Evolutionary conservation across 2,888 invertebrate species (phyloP).

Genomic region (Dasysyrphus tricinctus): DNA sequence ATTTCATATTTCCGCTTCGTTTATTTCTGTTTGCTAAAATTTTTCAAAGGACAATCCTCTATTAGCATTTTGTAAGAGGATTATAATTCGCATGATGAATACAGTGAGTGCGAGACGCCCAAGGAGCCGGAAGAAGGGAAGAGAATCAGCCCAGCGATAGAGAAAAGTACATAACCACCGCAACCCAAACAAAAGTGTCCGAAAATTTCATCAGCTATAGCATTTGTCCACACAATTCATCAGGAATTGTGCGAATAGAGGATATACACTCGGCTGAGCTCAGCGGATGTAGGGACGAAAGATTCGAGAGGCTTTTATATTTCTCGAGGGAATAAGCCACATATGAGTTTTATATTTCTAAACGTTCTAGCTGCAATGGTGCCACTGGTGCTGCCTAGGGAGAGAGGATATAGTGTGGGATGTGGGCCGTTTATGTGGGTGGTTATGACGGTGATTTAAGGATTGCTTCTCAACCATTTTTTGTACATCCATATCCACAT

Average conservation of each 20-base stretch:
- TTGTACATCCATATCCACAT: slow-evolving; percentile 15
- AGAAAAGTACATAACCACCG: slow-evolving; percentile 21
- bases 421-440: background rate
- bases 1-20: slow-evolving; percentile 69
- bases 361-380: slow-evolving; percentile 23
- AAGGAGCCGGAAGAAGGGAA: background rate
- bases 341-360: slow-evolving; percentile 53
- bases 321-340: slow-evolving; percentile 52
- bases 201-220: slow-evolving; percentile 56
- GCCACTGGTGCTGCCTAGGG: background rate
- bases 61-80: slow-evolving; percentile 73
- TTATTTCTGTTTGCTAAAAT: slow-evolving; percentile 65
- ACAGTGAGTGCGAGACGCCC: background rate
- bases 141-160: background rate
- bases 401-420: background rate
- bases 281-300: slow-evolving; percentile 51
- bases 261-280: slow-evolving; percentile 37
- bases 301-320: slow-evolving; percentile 49
- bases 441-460: slow-evolving; percentile 14
- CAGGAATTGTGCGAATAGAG: slow-evolving; percentile 59
- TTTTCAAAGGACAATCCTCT: slow-evolving; percentile 71
- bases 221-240: slow-evolving; percentile 66
- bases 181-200: slow-evolving; percentile 57
- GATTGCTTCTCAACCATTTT: slow-evolving; percentile 30
- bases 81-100: slow-evolving; percentile 71